phyloP scores from a whole-genome alignment of 1,140 invertebrate genomes.

The Arion vulgaris region DNA sequence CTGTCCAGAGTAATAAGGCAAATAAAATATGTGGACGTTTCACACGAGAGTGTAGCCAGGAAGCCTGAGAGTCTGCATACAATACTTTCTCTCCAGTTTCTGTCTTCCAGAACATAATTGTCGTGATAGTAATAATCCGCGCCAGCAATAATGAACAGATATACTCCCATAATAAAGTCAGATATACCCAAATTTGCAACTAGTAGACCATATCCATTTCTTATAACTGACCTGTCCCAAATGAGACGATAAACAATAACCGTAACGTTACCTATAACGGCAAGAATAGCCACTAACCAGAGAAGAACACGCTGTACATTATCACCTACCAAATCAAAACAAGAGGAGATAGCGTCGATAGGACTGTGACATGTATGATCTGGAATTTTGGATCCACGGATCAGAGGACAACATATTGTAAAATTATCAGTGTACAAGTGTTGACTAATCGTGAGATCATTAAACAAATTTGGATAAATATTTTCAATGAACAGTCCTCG shows the following conservation, averaged over 20 bases:
- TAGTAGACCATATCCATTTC: slow-evolving; percentile 40
- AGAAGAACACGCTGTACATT: background rate
- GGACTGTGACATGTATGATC: slow-evolving; percentile 47
- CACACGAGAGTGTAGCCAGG: slow-evolving; percentile 52
- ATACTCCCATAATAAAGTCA: slow-evolving; percentile 58
- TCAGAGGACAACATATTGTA: slow-evolving; percentile 52
- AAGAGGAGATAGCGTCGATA: slow-evolving; percentile 51
- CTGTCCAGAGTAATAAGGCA: too few relatives aligned
- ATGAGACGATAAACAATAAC: slow-evolving; percentile 46
- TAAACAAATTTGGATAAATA: background rate
- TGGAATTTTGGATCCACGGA: slow-evolving; percentile 29
- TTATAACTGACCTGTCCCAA: slow-evolving; percentile 21
- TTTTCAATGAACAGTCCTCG: background rate
- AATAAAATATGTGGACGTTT: slow-evolving; percentile 54
- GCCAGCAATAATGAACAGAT: slow-evolving; percentile 59
- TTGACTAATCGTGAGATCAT: background rate
- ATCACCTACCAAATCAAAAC: slow-evolving; percentile 47
- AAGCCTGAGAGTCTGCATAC: slow-evolving; percentile 56
- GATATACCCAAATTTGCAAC: slow-evolving; percentile 50
- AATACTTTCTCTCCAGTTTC: slow-evolving; percentile 51
- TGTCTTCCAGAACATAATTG: slow-evolving; percentile 53
- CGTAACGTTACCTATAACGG: slow-evolving; percentile 46
- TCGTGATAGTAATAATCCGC: slow-evolving; percentile 36
- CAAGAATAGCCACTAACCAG: slow-evolving; percentile 46
- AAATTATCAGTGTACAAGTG: slow-evolving; percentile 45